A percentile compares a stretch with the other conserved stretches of the same genome.
Conservation (phyloP, 2,113 vertebrate genomes). For the Probosciger aterrimus region DNA sequence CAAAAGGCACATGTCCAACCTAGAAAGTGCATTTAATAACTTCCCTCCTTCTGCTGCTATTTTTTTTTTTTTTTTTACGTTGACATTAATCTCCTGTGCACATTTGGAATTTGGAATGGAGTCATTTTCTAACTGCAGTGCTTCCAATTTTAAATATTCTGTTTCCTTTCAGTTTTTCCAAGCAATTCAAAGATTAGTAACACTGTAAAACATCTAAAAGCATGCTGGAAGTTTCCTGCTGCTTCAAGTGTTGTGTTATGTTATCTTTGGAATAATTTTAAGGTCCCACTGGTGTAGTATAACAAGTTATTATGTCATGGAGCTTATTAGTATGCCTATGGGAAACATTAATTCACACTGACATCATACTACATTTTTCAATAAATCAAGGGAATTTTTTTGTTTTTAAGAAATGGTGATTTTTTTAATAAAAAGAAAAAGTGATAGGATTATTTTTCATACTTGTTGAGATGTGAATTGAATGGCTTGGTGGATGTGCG, state of each 20-base stretch:
- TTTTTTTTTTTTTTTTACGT: conserved; percentile 33
- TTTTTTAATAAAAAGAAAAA: conserved; percentile 29
- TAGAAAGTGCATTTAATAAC: conserved; percentile 42
- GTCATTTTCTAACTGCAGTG: conserved; percentile 69
- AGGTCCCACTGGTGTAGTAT: conserved; percentile 79
- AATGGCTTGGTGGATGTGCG: not conserved
- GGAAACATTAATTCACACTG: conserved; percentile 78
- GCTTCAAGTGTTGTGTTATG: conserved; percentile 82
- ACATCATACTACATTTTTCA: conserved; percentile 74
- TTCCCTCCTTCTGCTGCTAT: conserved; percentile 3
- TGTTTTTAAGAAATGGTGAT: conserved; percentile 35
- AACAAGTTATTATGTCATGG: conserved; percentile 81
- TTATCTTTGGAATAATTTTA: conserved; percentile 89
- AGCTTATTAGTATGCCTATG: conserved; percentile 81
- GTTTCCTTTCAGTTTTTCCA: conserved; percentile 78
- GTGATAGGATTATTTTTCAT: conserved; percentile 47
- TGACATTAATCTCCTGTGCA: conserved; percentile 73
- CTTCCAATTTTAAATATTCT: conserved; percentile 80
- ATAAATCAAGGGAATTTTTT: conserved; percentile 59
- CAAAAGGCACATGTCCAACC: conserved; percentile 34
- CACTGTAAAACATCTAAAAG: conserved; percentile 87
- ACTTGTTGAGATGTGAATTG: not conserved
- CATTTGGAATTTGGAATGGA: conserved; percentile 73
- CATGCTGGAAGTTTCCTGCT: conserved; percentile 85
- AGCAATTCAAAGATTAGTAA: conserved; percentile 83